Conservation (phyloP, 2,888 invertebrate species). For the Lobophora halterata region DNA sequence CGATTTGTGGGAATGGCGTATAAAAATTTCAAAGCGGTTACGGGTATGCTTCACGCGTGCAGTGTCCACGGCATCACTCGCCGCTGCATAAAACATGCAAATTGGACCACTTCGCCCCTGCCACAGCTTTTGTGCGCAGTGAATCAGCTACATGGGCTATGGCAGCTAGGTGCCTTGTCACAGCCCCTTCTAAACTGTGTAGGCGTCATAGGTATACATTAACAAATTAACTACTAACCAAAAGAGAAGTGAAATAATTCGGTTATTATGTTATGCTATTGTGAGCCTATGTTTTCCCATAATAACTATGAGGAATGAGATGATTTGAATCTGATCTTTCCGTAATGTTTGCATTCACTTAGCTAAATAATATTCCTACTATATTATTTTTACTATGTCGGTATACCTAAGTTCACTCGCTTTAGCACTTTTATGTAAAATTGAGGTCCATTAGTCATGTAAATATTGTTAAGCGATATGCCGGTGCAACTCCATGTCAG, state of each 20-base stretch:
- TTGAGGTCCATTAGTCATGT: constrained; percentile 70
- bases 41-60: constrained; percentile 50
- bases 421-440: constrained; percentile 77
- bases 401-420: constrained; percentile 69
- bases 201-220: no score
- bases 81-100: constrained; percentile 77
- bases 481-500: constrained; percentile 40
- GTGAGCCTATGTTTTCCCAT: no score
- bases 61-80: constrained; percentile 65
- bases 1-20: constrained; percentile 74
- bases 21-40: constrained; percentile 72
- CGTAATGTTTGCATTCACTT: no score
- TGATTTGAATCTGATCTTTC: no score
- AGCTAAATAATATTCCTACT: no score
- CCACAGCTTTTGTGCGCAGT: constrained; percentile 40
- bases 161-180: constrained; percentile 20
- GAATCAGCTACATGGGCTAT: constrained; percentile 15
- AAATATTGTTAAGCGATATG: constrained; percentile 71
- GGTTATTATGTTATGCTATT: no score
- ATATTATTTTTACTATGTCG: constrained; percentile 19
- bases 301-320: no score
- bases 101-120: constrained; percentile 71
- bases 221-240: no score
- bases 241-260: no score
- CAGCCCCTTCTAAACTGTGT: background rate